Percentiles rank a stretch among this genome's conserved stretches.
Conservation (phyloP, 1,140 invertebrate genomes). For the Lysiphlebus fabarum region DNA sequence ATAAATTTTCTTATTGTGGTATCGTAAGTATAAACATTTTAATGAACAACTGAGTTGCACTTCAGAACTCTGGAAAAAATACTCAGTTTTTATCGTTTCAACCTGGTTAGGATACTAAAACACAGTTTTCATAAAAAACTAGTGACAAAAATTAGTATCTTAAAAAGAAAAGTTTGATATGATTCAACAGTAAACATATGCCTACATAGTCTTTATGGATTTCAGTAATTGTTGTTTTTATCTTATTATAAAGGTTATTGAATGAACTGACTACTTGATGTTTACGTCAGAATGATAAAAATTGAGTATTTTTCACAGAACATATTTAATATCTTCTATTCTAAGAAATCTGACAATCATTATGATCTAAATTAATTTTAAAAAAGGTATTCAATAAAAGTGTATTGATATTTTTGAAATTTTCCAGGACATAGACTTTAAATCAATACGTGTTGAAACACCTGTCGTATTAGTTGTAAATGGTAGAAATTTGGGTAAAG, state of each 20-base stretch:
- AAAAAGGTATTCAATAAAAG: neutral
- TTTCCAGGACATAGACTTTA: slow-evolving; percentile 68
- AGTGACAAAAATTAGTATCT: too few relatives aligned
- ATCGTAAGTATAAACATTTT: slow-evolving; percentile 61
- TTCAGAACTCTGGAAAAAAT: neutral
- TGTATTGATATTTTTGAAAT: slow-evolving; percentile 35
- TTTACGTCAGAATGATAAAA: too few relatives aligned
- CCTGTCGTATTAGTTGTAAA: slow-evolving; percentile 74
- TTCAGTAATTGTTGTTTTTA: too few relatives aligned
- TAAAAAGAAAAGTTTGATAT: too few relatives aligned
- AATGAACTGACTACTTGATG: too few relatives aligned
- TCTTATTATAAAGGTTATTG: too few relatives aligned
- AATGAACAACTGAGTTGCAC: neutral
- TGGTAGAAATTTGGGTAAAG: slow-evolving; percentile 66
- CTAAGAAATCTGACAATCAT: neutral
- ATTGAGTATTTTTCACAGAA: neutral
- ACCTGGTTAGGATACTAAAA: neutral
- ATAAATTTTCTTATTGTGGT: slow-evolving; percentile 61
- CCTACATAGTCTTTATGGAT: too few relatives aligned
- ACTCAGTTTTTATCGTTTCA: neutral
- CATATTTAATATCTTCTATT: slow-evolving; percentile 12
- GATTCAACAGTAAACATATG: too few relatives aligned
- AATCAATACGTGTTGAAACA: slow-evolving; percentile 71
- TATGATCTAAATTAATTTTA: too few relatives aligned
- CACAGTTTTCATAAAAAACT: too few relatives aligned